Evolutionary conservation across 2,888 invertebrate genomes (phyloP).

Genomic region (Drosophila kanekoi): DNA sequence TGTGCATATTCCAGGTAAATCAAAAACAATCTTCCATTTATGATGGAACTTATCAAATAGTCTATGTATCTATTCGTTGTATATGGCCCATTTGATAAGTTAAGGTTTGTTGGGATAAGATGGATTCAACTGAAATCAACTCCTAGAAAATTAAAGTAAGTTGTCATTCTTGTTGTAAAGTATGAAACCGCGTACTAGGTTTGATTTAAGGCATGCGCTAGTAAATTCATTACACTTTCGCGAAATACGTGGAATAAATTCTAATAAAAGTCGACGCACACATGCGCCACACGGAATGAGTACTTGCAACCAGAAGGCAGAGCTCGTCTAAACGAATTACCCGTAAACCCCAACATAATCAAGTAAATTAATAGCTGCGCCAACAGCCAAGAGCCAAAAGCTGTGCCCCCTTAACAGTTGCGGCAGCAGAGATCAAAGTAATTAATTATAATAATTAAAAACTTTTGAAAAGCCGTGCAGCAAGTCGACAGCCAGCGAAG

Average conservation of each 20-base stretch:
- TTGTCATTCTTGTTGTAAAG: not conserved
- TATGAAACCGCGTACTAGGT: constrained; percentile 7
- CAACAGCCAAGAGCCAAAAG: constrained; percentile 34
- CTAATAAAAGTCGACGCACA: constrained; percentile 49
- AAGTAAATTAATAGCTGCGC: constrained; percentile 75
- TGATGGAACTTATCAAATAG: not conserved
- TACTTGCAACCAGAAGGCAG: constrained; percentile 3
- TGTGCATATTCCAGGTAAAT: not conserved
- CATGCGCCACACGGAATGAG: not conserved
- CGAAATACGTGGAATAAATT: constrained; percentile 72
- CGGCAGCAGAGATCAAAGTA: constrained; percentile 74
- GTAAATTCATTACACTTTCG: constrained; percentile 74
- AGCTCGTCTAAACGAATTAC: constrained; percentile 63
- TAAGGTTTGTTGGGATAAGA: too few relatives aligned
- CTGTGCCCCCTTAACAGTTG: constrained; percentile 36
- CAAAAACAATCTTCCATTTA: too few relatives aligned
- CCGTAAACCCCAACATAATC: constrained; percentile 74
- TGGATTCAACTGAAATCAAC: too few relatives aligned
- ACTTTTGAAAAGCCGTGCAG: constrained; percentile 63
- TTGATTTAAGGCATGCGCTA: constrained; percentile 52
- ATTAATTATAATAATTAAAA: constrained; percentile 81
- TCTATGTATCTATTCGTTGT: too few relatives aligned
- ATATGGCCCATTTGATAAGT: too few relatives aligned
- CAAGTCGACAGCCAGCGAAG: constrained; percentile 48
- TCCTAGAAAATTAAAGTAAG: too few relatives aligned